Percentiles rank a stretch among this genome's conserved stretches.
phyloP scores from a whole-genome alignment of 2,888 invertebrate species.

The Lycophotia porphyrea region DNA sequence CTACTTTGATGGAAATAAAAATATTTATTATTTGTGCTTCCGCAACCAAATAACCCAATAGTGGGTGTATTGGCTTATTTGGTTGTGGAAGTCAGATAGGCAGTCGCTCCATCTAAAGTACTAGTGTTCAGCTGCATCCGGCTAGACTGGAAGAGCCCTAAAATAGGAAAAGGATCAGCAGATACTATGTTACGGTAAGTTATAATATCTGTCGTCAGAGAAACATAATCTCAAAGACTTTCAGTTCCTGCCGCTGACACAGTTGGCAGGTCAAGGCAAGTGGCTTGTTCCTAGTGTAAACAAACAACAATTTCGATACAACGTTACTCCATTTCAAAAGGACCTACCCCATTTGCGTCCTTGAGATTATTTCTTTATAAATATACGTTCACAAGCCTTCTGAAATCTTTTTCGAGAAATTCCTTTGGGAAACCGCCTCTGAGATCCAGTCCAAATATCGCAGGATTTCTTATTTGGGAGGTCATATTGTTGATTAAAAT shows the following conservation, averaged over 20 bases:
- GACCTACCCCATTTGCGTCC: not conserved
- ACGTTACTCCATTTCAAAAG: slow-evolving; percentile 14
- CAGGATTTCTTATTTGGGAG: slow-evolving; percentile 18
- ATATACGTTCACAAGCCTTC: slow-evolving; percentile 18
- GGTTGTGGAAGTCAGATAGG: too few species aligned
- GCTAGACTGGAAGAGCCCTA: too few species aligned
- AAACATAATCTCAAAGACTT: not conserved
- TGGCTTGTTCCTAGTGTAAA: not conserved
- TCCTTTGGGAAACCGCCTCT: slow-evolving; percentile 42
- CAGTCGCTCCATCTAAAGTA: too few species aligned
- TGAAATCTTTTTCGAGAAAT: slow-evolving; percentile 41
- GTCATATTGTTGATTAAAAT: slow-evolving; percentile 49
- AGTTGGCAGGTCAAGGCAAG: slow-evolving; percentile 7
- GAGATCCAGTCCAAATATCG: slow-evolving; percentile 26
- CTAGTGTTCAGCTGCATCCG: too few species aligned
- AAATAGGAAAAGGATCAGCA: too few species aligned
- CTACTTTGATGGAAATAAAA: too few species aligned
- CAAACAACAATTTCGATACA: slow-evolving; percentile 4
- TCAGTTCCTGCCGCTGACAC: not conserved
- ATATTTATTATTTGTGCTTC: too few species aligned
- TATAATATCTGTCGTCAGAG: too few species aligned
- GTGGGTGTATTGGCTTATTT: too few species aligned
- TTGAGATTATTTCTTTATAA: slow-evolving; percentile 24
- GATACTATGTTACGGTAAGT: too few species aligned
- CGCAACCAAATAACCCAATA: too few species aligned